Evolutionary conservation across 1,140 invertebrate genomes (phyloP), one percentile per base, ranked within the genome.

Genomic region (Nixonia krombeini): DNA sequence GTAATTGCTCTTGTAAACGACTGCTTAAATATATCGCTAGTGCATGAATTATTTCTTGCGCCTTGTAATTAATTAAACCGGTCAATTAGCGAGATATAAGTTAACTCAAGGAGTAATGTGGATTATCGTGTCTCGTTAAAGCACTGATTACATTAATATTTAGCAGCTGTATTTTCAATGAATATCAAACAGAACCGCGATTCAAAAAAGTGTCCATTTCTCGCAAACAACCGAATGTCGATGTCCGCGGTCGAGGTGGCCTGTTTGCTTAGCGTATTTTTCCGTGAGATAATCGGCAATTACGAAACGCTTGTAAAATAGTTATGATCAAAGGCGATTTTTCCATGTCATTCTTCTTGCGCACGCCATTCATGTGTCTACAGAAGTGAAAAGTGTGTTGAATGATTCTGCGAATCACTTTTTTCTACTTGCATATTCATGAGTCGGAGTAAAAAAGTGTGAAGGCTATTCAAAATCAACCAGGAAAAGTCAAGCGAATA

Each of bases 51-150:
- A 70, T 65, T 70, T 65, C 67, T 65, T 49, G 67, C 57, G 67
- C 67, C 67, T 70, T 65, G 67, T 70, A 65, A 70, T 70, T 70
- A 70, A 70, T 70, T 70, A 65, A 65, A 62, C 61, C 61, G 51
- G 61, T 70, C 67, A 64, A 64, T 70, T 70, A 64, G 67, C 67
- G 51, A 61, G 67, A 64, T 55, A 64, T 62, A 56, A 70, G 67
- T 61, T 65, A 61, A 70, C 62, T 64, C 67, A 64, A 70, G 67
- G 67, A 56, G 56, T 64, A 65, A 65, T 70, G 56, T 56, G 61
- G 61, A 70, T 70, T 61, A 70, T 65, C 59, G 40, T 37, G 53
- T 55, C 52, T 68, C 45, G 50, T 63, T 63, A 59, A 63, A 59
- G 59, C 59, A 69, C 59, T 55, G 59, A 16, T 63, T 51, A 31